A percentile compares a stretch with the other conserved stretches of the same genome.
Conservation (phyloP, 2,113 vertebrate species). For the Crotalus horridus region DNA sequence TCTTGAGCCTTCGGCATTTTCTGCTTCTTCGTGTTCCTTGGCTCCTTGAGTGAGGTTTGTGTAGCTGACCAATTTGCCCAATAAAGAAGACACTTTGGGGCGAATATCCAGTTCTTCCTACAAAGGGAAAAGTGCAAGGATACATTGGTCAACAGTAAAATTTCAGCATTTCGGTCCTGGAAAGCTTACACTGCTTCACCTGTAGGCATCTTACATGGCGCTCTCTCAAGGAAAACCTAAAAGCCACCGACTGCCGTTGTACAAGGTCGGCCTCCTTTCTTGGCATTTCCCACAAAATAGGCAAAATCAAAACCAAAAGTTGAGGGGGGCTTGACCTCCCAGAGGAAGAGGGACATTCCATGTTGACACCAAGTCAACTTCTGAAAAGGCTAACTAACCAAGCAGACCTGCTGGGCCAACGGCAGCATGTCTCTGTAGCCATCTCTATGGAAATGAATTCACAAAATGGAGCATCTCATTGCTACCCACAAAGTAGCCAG, state of each 20-base stretch:
- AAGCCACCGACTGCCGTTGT: not conserved
- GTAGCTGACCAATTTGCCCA: constrained; percentile 95
- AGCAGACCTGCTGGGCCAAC: not conserved
- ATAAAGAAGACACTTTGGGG: constrained; percentile 94
- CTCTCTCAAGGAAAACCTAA: no score
- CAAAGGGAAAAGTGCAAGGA: constrained; percentile 36
- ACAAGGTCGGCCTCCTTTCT: not conserved
- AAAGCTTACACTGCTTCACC: no score
- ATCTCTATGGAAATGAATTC: not conserved
- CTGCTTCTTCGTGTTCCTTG: constrained; percentile 95
- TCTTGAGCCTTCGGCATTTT: constrained; percentile 75
- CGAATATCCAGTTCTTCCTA: constrained; percentile 97
- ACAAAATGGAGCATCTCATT: not conserved
- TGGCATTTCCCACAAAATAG: not conserved
- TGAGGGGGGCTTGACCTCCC: not conserved
- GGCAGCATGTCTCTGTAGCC: not conserved
- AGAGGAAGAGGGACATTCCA: not conserved
- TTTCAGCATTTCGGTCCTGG: not conserved
- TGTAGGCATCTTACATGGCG: not conserved
- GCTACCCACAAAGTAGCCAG: not conserved
- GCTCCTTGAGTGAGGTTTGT: constrained; percentile 95
- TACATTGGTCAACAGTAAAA: not conserved
- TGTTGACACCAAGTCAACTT: not conserved
- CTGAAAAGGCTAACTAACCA: not conserved
- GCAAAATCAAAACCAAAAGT: not conserved